Conservation (phyloP, 2,113 vertebrate species). For the Misgurnus anguillicaudatus region DNA sequence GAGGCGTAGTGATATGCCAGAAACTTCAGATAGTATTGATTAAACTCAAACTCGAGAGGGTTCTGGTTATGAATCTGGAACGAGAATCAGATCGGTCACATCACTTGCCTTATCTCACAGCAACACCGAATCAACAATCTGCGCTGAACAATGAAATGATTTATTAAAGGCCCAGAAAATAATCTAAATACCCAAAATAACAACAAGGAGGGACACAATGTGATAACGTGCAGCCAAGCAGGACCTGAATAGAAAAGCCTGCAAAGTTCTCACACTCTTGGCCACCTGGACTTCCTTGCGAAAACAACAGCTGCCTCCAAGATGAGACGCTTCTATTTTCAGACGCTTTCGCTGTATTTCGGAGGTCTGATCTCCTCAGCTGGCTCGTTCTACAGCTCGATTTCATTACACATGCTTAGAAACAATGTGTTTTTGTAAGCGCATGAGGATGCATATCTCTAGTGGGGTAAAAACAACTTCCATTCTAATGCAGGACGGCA, state of each 20-base stretch:
- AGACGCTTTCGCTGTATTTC: slow-evolving; percentile 74
- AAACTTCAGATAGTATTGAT: slow-evolving; percentile 97
- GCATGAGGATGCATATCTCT: slow-evolving; percentile 61
- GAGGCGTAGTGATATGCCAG: slow-evolving; percentile 97
- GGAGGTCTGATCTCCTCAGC: slow-evolving; percentile 71
- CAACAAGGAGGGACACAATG: slow-evolving; percentile 60
- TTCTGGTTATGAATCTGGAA: slow-evolving; percentile 90
- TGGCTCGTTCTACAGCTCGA: slow-evolving; percentile 63
- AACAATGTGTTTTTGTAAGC: slow-evolving; percentile 72
- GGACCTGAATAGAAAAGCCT: slow-evolving; percentile 14
- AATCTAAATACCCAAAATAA: slow-evolving; percentile 13
- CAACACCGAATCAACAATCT: slow-evolving; percentile 20
- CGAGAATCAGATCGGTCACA: slow-evolving; percentile 44
- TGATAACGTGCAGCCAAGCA: slow-evolving; percentile 1
- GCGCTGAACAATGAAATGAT: not conserved
- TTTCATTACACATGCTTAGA: slow-evolving; percentile 70
- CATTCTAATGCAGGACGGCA: slow-evolving; percentile 20
- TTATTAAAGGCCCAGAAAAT: slow-evolving; percentile 15
- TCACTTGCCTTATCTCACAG: slow-evolving; percentile 21
- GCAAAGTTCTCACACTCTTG: slow-evolving; percentile 65
- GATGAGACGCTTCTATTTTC: slow-evolving; percentile 92
- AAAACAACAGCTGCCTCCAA: slow-evolving; percentile 93
- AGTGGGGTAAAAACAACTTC: slow-evolving; percentile 32
- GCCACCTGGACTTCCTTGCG: slow-evolving; percentile 92
- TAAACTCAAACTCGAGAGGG: slow-evolving; percentile 97